Evolutionary conservation across 2,113 vertebrate species (phyloP).

Genomic region (Jacana jacana): DNA sequence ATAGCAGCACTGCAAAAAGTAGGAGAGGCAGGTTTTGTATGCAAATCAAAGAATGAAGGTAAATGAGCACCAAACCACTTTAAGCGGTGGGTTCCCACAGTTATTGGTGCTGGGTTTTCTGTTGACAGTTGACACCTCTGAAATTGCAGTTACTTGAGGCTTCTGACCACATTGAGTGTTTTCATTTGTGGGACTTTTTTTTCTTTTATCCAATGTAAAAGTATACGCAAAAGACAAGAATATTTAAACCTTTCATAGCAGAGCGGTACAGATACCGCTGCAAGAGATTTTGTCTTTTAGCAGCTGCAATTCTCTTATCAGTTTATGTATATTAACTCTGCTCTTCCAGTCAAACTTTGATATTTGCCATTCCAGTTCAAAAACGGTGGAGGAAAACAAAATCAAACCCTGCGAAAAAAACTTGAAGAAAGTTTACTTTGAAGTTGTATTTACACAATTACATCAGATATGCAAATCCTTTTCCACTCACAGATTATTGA

Average conservation of each 20-base stretch:
- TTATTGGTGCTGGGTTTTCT: neutral
- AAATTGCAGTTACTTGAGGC: neutral
- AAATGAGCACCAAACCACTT: neutral
- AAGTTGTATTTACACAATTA: neutral
- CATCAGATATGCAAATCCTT: neutral
- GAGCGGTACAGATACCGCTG: neutral
- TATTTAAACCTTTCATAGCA: neutral
- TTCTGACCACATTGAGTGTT: neutral
- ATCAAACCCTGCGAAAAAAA: neutral
- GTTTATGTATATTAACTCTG: neutral
- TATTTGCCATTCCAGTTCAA: neutral
- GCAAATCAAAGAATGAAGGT: neutral
- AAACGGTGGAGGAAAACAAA: neutral
- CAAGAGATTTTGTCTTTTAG: neutral
- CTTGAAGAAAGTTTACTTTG: neutral
- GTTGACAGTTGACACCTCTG: neutral
- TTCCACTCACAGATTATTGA: neutral
- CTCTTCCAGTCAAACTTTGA: neutral
- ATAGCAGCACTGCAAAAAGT: neutral
- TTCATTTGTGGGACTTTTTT: neutral
- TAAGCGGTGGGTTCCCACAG: conserved; percentile 3
- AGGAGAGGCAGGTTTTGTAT: neutral
- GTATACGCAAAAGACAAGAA: neutral
- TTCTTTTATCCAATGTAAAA: neutral
- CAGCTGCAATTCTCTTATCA: neutral